Percentiles rank a stretch among this genome's conserved stretches.
These are phyloP conservation scores for Athetis lepigone DNA, from an alignment of 2,888 invertebrate genomes.

Conservation along the genomic window DNA sequence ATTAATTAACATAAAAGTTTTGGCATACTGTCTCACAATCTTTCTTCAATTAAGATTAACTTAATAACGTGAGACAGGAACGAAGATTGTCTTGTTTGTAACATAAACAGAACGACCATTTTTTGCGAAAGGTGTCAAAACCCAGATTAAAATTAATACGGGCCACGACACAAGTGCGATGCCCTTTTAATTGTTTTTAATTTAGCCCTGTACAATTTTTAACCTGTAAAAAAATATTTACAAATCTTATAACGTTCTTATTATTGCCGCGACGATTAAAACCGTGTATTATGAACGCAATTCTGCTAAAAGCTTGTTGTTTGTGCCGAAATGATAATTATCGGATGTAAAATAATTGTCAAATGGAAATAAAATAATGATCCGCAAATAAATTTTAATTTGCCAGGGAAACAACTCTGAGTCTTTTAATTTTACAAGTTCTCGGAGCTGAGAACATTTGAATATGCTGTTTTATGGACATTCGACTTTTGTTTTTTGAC, in stretches of 20 bases:
- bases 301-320: slow-evolving; percentile 5
- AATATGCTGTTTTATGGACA: no score
- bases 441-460: no score
- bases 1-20: slow-evolving; percentile 29
- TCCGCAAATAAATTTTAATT: no score
- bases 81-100: slow-evolving; percentile 21
- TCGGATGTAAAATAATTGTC: no score
- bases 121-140: slow-evolving; percentile 25
- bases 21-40: slow-evolving; percentile 23
- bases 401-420: no score
- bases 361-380: not conserved
- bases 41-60: slow-evolving; percentile 39
- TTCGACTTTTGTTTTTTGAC: no score
- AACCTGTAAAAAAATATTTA: slow-evolving; percentile 27
- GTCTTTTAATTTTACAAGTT: not conserved
- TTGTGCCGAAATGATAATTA: not conserved
- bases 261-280: slow-evolving; percentile 6
- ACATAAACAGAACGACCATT: slow-evolving; percentile 22
- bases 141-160: slow-evolving; percentile 37
- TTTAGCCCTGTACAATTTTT: slow-evolving; percentile 31
- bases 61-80: slow-evolving; percentile 19
- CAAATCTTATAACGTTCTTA: slow-evolving; percentile 1
- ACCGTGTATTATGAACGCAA: slow-evolving; percentile 18
- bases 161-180: slow-evolving; percentile 36
- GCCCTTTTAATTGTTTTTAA: slow-evolving; percentile 48